These are phyloP conservation scores for Drosophila subquinaria DNA, from an alignment of 2,888 invertebrate genomes.

Conservation along the genomic window DNA sequence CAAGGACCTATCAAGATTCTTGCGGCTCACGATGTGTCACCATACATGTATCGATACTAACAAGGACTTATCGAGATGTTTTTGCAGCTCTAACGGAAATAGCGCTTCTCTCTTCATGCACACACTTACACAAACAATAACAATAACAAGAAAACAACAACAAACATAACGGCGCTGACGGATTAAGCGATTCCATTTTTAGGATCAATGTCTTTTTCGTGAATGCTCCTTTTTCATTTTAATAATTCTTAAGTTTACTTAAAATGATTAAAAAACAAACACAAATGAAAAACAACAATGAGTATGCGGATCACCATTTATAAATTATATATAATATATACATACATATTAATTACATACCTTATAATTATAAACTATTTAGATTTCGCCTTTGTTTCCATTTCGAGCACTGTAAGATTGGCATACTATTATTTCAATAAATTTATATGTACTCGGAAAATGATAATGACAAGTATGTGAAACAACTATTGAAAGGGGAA, in stretches of 20 bases:
- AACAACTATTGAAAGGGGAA: too few species aligned
- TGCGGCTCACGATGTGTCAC: too few species aligned
- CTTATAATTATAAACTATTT: slow-evolving; percentile 47
- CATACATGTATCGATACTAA: neutral
- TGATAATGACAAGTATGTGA: too few species aligned
- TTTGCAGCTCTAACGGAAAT: neutral
- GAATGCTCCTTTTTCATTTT: slow-evolving; percentile 60
- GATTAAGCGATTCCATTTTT: slow-evolving; percentile 40
- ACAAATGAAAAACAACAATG: slow-evolving; percentile 24
- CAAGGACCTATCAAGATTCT: too few species aligned
- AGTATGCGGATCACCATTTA: slow-evolving; percentile 50
- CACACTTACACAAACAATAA: slow-evolving; percentile 34
- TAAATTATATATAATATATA: slow-evolving; percentile 47
- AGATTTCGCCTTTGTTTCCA: slow-evolving; percentile 35
- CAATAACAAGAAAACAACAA: slow-evolving; percentile 23
- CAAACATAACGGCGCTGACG: slow-evolving; percentile 4
- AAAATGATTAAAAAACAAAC: slow-evolving; percentile 28
- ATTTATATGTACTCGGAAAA: slow-evolving; percentile 33
- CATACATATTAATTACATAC: slow-evolving; percentile 53
- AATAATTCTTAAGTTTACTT: slow-evolving; percentile 51
- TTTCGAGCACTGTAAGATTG: slow-evolving; percentile 52
- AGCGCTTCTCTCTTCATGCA: slow-evolving; percentile 34
- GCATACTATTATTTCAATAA: slow-evolving; percentile 56
- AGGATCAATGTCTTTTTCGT: slow-evolving; percentile 54
- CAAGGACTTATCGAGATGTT: neutral